A percentile compares a stretch with the other conserved stretches of the same genome.
phyloP scores from a whole-genome alignment of 2,888 invertebrate species.

The Abrostola triplasia region DNA sequence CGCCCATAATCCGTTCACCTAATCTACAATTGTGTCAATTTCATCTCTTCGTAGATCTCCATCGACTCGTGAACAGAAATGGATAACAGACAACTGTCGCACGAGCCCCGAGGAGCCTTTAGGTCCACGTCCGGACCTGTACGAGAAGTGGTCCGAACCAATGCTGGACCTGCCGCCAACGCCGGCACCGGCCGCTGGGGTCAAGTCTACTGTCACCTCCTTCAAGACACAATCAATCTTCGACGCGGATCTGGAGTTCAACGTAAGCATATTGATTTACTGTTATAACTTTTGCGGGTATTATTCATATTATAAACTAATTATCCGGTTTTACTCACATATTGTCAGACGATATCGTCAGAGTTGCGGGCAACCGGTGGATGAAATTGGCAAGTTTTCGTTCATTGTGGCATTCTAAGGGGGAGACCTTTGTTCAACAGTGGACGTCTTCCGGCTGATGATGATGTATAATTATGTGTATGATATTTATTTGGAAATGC shows the following conservation, averaged over 20 bases:
- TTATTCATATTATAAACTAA: too few species aligned
- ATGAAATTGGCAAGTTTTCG: too few species aligned
- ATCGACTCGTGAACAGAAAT: conserved; percentile 86
- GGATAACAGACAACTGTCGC: conserved; percentile 91
- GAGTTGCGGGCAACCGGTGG: too few species aligned
- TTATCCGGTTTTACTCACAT: too few species aligned
- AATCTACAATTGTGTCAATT: background rate
- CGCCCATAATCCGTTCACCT: background rate
- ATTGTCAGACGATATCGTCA: too few species aligned
- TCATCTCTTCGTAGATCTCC: conserved; percentile 76
- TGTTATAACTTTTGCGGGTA: too few species aligned
- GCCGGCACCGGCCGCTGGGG: conserved; percentile 37
- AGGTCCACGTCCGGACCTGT: conserved; percentile 86
- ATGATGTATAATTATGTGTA: too few species aligned
- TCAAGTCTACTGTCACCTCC: conserved; percentile 21
- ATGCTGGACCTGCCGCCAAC: conserved; percentile 15
- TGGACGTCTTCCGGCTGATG: too few species aligned
- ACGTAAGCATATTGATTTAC: conserved; percentile 21
- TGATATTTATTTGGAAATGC: too few species aligned
- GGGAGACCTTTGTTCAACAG: too few species aligned
- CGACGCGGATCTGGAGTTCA: conserved; percentile 19
- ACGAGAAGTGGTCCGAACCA: conserved; percentile 83
- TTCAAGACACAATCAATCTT: conserved; percentile 15
- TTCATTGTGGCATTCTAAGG: too few species aligned
- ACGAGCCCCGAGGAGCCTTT: conserved; percentile 86